phyloP scores from a whole-genome alignment of 2,888 invertebrate species.

The Coenonympha glycerion region DNA sequence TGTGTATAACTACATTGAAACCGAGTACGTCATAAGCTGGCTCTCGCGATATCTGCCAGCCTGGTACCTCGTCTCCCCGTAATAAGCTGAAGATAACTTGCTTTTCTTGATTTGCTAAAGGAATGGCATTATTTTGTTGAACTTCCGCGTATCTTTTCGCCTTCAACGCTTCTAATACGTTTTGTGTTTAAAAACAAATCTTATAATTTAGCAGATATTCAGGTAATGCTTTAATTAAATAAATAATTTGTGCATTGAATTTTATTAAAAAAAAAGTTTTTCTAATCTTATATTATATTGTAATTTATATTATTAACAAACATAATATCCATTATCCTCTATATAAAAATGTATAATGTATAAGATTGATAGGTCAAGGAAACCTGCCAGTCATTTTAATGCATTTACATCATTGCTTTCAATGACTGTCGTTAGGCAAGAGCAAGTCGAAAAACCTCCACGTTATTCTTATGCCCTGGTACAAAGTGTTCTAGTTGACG shows the following conservation, averaged over 20 bases:
- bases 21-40: conserved; percentile 59
- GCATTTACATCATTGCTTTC: conserved; percentile 11
- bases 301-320: not conserved
- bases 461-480: conserved; percentile 52
- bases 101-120: conserved; percentile 65
- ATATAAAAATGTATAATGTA: not conserved
- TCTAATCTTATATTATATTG: not conserved
- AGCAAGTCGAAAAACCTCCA: conserved; percentile 35
- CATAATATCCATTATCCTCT: too few relatives aligned
- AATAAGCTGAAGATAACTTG: conserved; percentile 75
- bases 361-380: conserved; percentile 17
- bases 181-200: too few relatives aligned
- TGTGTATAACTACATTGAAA: conserved; percentile 43
- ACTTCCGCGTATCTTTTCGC: conserved; percentile 51
- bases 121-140: conserved; percentile 47
- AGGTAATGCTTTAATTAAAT: too few relatives aligned
- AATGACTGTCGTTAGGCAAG: conserved; percentile 15
- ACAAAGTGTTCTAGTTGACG: conserved; percentile 73
- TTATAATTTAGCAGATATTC: too few relatives aligned
- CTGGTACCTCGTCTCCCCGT: conserved; percentile 69
- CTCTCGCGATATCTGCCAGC: conserved; percentile 59
- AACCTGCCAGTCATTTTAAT: conserved; percentile 20
- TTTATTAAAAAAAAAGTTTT: not conserved
- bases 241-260: too few relatives aligned
- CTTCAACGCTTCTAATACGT: conserved; percentile 18